These are phyloP conservation scores for Tiaroga cobitis DNA, from an alignment of 2,797 vertebrate genomes.

Conservation along the genomic window DNA sequence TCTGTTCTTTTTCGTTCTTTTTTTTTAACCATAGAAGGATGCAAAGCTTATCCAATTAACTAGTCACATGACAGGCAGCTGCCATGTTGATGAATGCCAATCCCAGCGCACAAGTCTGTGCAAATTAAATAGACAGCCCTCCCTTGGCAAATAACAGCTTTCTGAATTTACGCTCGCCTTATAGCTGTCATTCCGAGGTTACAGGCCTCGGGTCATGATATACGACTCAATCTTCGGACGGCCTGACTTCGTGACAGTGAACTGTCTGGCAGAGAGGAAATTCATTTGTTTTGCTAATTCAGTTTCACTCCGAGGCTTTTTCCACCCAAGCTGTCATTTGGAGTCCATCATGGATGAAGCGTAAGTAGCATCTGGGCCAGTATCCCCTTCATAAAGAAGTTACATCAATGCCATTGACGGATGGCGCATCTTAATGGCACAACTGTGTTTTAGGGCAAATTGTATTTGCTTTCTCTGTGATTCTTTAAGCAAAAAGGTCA, in stretches of 20 bases:
- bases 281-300: conserved; percentile 64
- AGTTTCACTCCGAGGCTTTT: conserved; percentile 53
- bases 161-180: conserved; percentile 50
- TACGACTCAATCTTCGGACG: conserved; percentile 48
- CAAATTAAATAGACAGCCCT: conserved; percentile 54
- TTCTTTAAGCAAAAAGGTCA: conserved; percentile 37
- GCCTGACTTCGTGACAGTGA: conserved; percentile 45
- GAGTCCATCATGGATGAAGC: conserved; percentile 50
- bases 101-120: conserved; percentile 36
- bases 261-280: conserved; percentile 51
- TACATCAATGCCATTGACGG: conserved; percentile 53
- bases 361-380: conserved; percentile 56
- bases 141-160: conserved; percentile 56
- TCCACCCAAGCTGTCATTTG: conserved; percentile 50
- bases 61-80: conserved; percentile 47
- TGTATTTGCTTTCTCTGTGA: conserved; percentile 44
- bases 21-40: conserved; percentile 13
- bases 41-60: conserved; percentile 53
- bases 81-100: conserved; percentile 56
- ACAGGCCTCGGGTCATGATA: conserved; percentile 50
- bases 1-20: background rate
- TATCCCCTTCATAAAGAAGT: conserved; percentile 55
- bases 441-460: conserved; percentile 50
- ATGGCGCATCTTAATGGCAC: conserved; percentile 54
- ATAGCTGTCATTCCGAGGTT: conserved; percentile 51